Evolutionary conservation across 2,113 vertebrate genomes (phyloP).

Genomic region (Leptocoma aspasia): DNA sequence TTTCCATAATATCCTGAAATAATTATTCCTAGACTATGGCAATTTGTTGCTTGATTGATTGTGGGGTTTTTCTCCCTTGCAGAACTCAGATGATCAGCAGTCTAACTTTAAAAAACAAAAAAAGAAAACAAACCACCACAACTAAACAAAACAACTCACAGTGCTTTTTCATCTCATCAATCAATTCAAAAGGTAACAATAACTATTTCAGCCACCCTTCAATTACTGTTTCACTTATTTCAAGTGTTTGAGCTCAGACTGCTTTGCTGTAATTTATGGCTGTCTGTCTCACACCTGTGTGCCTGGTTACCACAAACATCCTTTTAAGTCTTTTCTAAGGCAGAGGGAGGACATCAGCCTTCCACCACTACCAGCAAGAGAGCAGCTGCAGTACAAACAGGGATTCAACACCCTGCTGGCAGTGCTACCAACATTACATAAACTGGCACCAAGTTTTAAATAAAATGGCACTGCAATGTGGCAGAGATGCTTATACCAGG

Average conservation of each 20-base stretch:
- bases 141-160: background rate
- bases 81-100: background rate
- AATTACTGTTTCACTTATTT: background rate
- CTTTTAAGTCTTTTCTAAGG: background rate
- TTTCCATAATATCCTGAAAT: background rate
- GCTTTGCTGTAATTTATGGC: background rate
- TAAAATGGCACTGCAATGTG: background rate
- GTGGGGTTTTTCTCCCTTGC: background rate
- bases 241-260: background rate
- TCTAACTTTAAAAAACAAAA: background rate
- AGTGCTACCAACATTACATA: background rate
- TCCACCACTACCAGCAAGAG: background rate
- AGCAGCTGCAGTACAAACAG: background rate
- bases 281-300: background rate
- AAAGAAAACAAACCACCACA: background rate
- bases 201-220: background rate
- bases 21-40: background rate
- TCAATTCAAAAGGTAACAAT: background rate
- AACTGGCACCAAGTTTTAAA: background rate
- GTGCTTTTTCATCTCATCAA: background rate
- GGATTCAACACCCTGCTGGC: background rate
- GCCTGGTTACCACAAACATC: background rate
- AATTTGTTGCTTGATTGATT: background rate
- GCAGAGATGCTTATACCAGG: background rate
- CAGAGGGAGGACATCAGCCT: background rate